phyloP scores from a whole-genome alignment of 2,113 vertebrate species.

The Serinus canaria region DNA sequence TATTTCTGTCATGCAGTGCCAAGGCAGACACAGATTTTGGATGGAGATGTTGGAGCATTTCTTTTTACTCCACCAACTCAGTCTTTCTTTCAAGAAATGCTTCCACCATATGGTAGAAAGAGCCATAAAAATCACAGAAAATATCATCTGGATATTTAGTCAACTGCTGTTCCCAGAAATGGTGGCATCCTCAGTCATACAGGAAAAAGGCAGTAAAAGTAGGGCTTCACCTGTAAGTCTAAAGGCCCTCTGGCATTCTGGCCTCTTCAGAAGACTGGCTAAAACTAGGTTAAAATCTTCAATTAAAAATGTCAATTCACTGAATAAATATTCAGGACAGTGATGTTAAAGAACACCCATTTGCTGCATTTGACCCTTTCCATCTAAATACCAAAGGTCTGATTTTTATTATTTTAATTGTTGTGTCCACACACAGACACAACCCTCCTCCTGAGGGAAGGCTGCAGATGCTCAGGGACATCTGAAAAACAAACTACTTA shows the following conservation, averaged over 20 bases:
- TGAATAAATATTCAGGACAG: not conserved
- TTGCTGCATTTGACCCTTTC: not conserved
- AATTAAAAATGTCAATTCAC: not conserved
- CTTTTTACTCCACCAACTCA: not conserved
- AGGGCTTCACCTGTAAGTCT: not conserved
- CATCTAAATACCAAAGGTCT: not conserved
- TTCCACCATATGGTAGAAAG: constrained; percentile 35
- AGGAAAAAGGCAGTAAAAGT: not conserved
- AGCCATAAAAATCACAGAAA: constrained; percentile 4
- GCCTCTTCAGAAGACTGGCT: not conserved
- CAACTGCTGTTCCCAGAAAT: constrained; percentile 1
- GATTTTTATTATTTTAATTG: not conserved
- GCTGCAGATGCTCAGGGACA: not conserved
- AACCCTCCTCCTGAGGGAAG: not conserved
- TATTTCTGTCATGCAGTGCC: constrained; percentile 34
- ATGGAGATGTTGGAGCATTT: not conserved
- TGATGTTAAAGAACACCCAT: not conserved
- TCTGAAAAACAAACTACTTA: not conserved
- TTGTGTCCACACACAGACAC: not conserved
- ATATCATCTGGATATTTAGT: constrained; percentile 39
- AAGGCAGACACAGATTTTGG: constrained; percentile 3
- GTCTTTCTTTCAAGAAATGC: constrained; percentile 21
- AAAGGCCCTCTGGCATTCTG: not conserved
- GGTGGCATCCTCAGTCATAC: not conserved
- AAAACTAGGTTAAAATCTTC: not conserved